Conservation (phyloP, 2,113 vertebrate genomes). For the Phodopus roborovskii region DNA sequence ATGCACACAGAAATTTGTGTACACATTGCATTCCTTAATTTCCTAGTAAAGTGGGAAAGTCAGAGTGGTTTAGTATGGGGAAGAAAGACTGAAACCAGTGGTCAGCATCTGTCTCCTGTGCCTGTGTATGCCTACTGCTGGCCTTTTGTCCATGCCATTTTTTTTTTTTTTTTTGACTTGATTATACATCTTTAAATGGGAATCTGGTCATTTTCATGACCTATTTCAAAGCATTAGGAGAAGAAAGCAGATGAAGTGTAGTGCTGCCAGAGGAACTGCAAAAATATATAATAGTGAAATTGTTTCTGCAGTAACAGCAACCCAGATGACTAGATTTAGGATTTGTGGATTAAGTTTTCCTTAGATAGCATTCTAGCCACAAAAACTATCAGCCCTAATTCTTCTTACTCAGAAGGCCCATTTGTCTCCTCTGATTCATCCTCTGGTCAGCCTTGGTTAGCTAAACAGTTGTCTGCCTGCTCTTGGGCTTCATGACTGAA, state of each 20-base stretch:
- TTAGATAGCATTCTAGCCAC: constrained; percentile 13
- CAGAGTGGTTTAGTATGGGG: not conserved
- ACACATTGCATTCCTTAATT: not conserved
- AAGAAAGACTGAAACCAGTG: not conserved
- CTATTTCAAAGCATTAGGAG: not conserved
- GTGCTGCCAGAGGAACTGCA: not conserved
- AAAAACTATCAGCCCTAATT: not conserved
- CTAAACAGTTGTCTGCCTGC: not conserved
- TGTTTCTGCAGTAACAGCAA: constrained; percentile 35
- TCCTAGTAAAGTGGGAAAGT: not conserved
- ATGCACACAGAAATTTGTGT: not conserved
- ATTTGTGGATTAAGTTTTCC: not conserved
- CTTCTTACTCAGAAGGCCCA: not conserved
- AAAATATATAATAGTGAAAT: not conserved
- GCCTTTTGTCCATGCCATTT: not conserved
- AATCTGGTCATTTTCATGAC: constrained; percentile 10
- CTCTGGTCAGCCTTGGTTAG: not conserved
- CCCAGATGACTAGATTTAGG: not conserved
- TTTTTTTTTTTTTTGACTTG: constrained; percentile 39
- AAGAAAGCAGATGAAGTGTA: not conserved
- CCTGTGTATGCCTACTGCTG: not conserved
- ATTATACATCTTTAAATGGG: constrained; percentile 14
- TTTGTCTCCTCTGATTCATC: not conserved
- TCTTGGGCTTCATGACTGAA: constrained; percentile 6
- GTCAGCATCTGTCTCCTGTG: not conserved